Percentiles rank a stretch among this genome's conserved stretches.
phyloP scores from a whole-genome alignment of 2,888 invertebrate genomes.

The Coremacera marginata region DNA sequence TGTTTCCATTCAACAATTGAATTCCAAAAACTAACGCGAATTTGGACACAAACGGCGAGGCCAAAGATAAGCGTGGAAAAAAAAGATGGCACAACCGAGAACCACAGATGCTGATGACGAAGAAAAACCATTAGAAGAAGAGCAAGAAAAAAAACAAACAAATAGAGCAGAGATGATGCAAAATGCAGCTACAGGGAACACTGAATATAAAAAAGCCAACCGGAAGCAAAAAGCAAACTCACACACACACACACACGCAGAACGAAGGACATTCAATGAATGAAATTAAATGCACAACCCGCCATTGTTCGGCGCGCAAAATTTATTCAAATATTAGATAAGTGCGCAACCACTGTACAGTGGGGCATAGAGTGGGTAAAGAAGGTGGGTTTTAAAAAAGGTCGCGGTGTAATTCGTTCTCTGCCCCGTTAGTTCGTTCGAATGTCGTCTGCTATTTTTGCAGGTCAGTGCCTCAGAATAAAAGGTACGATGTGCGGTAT shows the following conservation, averaged over 20 bases:
- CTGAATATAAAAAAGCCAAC: background rate
- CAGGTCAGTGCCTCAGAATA: slow-evolving; percentile 63
- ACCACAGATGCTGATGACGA: slow-evolving; percentile 14
- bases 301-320: slow-evolving; percentile 33
- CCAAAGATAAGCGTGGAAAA: background rate
- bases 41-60: slow-evolving; percentile 31
- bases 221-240: slow-evolving; percentile 4
- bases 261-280: slow-evolving; percentile 47
- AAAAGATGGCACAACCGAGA: slow-evolving; percentile 6
- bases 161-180: background rate
- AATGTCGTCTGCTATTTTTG: slow-evolving; percentile 64
- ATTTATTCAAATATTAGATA: slow-evolving; percentile 37
- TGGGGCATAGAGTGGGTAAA: background rate
- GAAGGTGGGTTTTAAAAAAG: background rate
- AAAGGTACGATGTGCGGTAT: slow-evolving; percentile 14
- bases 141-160: background rate
- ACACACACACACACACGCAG: background rate
- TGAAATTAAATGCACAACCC: slow-evolving; percentile 49
- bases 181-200: background rate
- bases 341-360: slow-evolving; percentile 4
- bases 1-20: slow-evolving; percentile 30
- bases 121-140: background rate
- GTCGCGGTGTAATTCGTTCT: slow-evolving; percentile 3
- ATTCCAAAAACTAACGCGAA: slow-evolving; percentile 31
- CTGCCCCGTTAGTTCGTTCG: slow-evolving; percentile 29